Base-by-base conservation (phyloP, 2,888 invertebrate species). In the Hypercompe scribonia region DNA sequence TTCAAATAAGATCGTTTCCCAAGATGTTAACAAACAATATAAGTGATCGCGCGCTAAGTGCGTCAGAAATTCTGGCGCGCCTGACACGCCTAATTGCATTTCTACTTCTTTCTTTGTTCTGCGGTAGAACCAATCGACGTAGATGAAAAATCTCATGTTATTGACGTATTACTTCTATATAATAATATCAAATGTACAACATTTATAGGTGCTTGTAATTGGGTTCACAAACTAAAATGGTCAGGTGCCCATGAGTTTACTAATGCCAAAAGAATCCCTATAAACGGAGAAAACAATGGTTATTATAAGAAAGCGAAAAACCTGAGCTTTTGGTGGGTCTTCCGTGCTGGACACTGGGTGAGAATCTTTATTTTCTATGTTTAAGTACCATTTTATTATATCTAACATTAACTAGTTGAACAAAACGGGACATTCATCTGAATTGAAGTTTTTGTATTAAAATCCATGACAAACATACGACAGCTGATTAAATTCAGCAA, bases 331-430 rank as follows among this genome's bases (percentile, higher is more conserved):
- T 95, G 95, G 95, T 90, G 90, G 76, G 93, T 95, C 21, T 93
- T 94, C 73, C 90, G 91, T 42, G 89, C 95, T 50, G 95, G 95
- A 34, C 95, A 95, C 79, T 95, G 95, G 95, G 95, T 94, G 87
- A 89, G 89, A 54, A 50, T 21, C 31, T 31, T 33, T 33, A 5
- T 28, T 58, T 58, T 58, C 28, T 54, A 54, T 8, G 3, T 58
- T 58, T 28, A 28, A 58, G 28, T 13, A 15, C 3, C 15, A 18
- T 42, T 42, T 7, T 18, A 15, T 42, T 13, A 42, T 3, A 42
- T 3, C 18, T 42, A 42, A 42, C 13, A 42, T 42, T 3, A 18
- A 42, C 15, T 42, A 15, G 15, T 42, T n/a, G n/a, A n/a, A n/a
- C n/a, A n/a, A n/a, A n/a, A n/a, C n/a, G n/a, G n/a, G n/a, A n/a